Base-by-base conservation (phyloP, 2,888 invertebrate genomes). In the Drymonia ruficornis region DNA sequence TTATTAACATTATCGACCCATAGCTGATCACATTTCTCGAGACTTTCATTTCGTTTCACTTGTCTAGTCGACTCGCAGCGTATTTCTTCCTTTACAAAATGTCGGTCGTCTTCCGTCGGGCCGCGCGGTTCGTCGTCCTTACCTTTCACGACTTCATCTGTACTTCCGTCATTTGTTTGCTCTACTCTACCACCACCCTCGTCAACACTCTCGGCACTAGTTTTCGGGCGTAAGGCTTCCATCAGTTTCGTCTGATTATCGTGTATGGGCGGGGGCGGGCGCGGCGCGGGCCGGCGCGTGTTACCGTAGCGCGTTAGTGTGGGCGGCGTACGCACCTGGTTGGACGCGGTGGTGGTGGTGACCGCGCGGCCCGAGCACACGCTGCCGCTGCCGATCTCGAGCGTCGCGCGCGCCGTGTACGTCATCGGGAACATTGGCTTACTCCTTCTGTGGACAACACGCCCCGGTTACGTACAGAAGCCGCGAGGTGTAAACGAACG, bases 331-430 rank as follows among this genome's bases (percentile, higher is more conserved):
- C 91, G 89, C 89, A 91, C 91, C 91, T 91, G 91, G 83, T 91
- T 88, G 83, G 91, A 89, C 61, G 91, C 84, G 76, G 93, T 89
- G 83, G 91, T 90, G 86, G 87, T 89, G 83, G 92, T 91, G 85
- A 89, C 88, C 80, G 91, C 91, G 86, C 92, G 91, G 84, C 90
- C 91, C 83, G 89, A 83, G 79, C 89, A 77, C 82, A 88, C 89
- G 78, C 86, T 83, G 82, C 88, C 86, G 84, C 89, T 87, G 81
- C 91, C 92, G 80, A 93, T 93, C 86, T 93, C 93, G 70, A 93
- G 87, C 59, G 91, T 89, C 55, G 92, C 91, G 74, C 91, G 89
- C 74, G 93, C 90, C 70, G 93, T 93, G 83, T 92, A 93, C 81
- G 89, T 91, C 85, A 91, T 84, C 80, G 90, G 91, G 84, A 85